These are phyloP conservation scores for Macquaria ambigua DNA, from an alignment of 2,113 vertebrate species.

Conservation along the genomic window DNA sequence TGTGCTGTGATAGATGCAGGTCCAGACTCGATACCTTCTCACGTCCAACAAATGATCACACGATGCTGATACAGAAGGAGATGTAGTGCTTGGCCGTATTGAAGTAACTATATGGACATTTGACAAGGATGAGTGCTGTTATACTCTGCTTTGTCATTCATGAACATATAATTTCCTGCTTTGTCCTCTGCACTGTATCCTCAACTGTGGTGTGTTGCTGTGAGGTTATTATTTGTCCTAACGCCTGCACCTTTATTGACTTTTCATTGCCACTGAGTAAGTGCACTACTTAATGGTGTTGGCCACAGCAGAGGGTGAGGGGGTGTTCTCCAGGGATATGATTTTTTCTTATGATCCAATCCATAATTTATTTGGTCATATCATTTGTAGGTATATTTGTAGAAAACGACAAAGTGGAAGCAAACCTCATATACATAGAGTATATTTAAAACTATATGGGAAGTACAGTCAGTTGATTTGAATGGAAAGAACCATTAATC, in stretches of 20 bases:
- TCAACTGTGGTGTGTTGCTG: not conserved
- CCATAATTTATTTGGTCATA: not conserved
- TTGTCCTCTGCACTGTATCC: slow-evolving; percentile 4
- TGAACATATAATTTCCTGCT: not conserved
- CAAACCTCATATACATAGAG: not conserved
- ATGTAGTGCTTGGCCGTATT: not conserved
- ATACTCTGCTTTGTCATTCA: not conserved
- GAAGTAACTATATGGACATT: not conserved
- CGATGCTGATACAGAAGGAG: not conserved
- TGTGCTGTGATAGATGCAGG: not conserved
- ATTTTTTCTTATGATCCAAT: not conserved
- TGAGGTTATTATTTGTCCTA: not conserved
- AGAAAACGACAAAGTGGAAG: not conserved
- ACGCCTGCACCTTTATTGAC: not conserved
- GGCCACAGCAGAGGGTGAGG: not conserved
- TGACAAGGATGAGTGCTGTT: not conserved
- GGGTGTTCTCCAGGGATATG: not conserved
- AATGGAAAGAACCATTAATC: not conserved
- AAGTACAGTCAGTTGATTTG: not conserved
- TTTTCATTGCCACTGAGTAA: not conserved
- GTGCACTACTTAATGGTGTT: not conserved
- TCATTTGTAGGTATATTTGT: not conserved
- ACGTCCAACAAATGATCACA: not conserved
- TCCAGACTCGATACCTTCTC: not conserved
- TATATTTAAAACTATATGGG: not conserved